These are phyloP conservation scores for Mobula hypostoma DNA, from an alignment of 2,113 vertebrate species.

Conservation along the genomic window DNA sequence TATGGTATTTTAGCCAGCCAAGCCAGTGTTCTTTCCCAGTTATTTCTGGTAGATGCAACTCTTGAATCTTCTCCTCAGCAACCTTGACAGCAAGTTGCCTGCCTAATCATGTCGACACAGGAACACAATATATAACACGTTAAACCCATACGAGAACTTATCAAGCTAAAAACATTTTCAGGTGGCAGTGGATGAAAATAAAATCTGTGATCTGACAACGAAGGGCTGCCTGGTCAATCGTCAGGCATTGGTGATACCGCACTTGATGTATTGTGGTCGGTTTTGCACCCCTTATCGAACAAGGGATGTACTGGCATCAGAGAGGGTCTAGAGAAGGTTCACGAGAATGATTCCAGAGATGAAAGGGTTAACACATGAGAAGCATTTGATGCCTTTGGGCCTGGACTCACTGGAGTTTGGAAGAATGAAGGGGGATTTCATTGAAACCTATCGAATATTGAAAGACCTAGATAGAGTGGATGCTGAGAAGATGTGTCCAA, in stretches of 20 bases:
- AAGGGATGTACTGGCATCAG: too few species aligned
- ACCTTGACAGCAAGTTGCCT: neutral
- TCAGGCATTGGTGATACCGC: neutral
- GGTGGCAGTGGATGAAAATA: neutral
- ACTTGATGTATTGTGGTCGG: too few species aligned
- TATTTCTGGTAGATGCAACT: neutral
- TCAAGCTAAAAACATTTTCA: neutral
- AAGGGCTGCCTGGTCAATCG: neutral
- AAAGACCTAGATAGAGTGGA: too few species aligned
- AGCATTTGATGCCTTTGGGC: too few species aligned
- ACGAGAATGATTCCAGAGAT: too few species aligned
- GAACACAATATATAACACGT: neutral
- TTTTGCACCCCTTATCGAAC: too few species aligned
- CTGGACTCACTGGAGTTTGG: too few species aligned
- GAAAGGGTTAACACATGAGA: too few species aligned
- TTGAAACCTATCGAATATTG: too few species aligned
- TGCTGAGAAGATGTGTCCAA: too few species aligned
- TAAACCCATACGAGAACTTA: neutral
- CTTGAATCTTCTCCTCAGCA: constrained; percentile 1
- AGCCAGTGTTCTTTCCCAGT: neutral
- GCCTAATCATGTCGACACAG: neutral
- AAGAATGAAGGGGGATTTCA: too few species aligned
- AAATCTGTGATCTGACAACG: neutral
- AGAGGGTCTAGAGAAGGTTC: too few species aligned
- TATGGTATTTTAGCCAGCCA: neutral